Percentiles rank a stretch among this genome's conserved stretches.
Conservation (phyloP, 53 echinoderm and acorn worm species). For the Zoroaster sp. region DNA sequence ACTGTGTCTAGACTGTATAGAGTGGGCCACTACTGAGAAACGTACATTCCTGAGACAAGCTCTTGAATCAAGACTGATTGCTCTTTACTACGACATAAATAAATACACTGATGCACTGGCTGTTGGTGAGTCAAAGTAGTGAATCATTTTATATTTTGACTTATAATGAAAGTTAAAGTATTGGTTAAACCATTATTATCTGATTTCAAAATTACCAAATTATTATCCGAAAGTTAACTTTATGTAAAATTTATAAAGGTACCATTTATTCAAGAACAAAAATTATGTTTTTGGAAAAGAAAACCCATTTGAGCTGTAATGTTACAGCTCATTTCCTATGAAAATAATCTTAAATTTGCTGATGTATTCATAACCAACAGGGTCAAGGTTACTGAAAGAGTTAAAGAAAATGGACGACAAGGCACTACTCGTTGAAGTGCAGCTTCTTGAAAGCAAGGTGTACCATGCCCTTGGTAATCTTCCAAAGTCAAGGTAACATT, state of each 20-base stretch:
- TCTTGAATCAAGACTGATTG: slow-evolving; percentile 89
- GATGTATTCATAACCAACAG: slow-evolving; percentile 26
- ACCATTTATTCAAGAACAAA: no score
- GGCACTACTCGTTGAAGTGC: slow-evolving; percentile 93
- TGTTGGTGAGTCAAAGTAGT: slow-evolving; percentile 66
- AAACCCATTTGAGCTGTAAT: no score
- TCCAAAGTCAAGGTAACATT: slow-evolving; percentile 86
- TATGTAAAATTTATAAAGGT: no score
- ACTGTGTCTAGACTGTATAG: slow-evolving; percentile 91
- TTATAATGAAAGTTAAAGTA: no score
- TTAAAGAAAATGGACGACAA: slow-evolving; percentile 98
- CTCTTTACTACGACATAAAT: slow-evolving; percentile 87
- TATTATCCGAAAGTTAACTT: no score
- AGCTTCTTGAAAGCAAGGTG: slow-evolving; percentile 94
- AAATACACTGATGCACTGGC: slow-evolving; percentile 91
- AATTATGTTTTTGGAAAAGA: no score
- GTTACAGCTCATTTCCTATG: background rate
- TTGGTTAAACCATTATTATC: no score
- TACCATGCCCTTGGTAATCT: slow-evolving; percentile 96
- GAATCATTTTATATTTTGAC: no score
- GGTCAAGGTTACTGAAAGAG: slow-evolving; percentile 88
- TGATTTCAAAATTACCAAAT: no score
- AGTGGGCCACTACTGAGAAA: slow-evolving; percentile 96
- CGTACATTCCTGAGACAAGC: slow-evolving; percentile 95
- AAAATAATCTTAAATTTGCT: background rate